Evolutionary conservation across 2,113 vertebrate species (phyloP).

Genomic region (Taurulus bubalis): DNA sequence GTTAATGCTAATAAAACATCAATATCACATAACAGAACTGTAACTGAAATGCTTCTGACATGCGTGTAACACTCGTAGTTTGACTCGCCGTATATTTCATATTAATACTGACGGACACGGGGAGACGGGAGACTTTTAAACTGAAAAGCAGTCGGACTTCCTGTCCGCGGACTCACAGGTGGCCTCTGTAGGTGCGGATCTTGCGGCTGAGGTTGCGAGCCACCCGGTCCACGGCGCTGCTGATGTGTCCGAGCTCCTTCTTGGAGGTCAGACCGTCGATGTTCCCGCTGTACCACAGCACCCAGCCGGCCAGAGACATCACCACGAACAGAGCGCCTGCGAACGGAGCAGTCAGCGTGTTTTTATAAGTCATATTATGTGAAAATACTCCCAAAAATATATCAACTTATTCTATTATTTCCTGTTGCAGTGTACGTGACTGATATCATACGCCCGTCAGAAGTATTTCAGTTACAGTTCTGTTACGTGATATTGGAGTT

Average conservation of each 20-base stretch:
- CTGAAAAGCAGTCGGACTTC: background rate
- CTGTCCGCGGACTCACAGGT: conserved; percentile 34
- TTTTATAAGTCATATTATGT: too few species aligned
- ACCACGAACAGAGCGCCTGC: conserved; percentile 88
- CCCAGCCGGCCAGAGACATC: conserved; percentile 89
- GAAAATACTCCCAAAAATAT: background rate
- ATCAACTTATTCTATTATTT: too few species aligned
- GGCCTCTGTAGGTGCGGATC: conserved; percentile 64
- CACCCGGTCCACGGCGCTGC: conserved; percentile 80
- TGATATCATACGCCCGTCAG: background rate
- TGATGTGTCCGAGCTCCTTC: conserved; percentile 80
- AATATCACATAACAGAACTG: conserved; percentile 1
- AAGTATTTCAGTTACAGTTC: conserved; percentile 23
- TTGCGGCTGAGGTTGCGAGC: conserved; percentile 83
- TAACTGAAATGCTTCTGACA: conserved; percentile 26
- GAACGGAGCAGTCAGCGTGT: too few species aligned
- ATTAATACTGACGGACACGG: conserved; percentile 24
- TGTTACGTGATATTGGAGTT: conserved; percentile 6
- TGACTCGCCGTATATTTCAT: background rate
- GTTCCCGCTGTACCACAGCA: conserved; percentile 94
- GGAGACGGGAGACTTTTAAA: rapidly evolving
- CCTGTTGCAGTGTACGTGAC: background rate
- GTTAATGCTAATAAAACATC: background rate
- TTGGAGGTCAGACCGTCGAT: conserved; percentile 83
- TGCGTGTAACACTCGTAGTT: conserved; percentile 22